These are phyloP conservation scores for Hemibagrus wyckioides DNA, from an alignment of 2,113 vertebrate species.

Conservation along the genomic window DNA sequence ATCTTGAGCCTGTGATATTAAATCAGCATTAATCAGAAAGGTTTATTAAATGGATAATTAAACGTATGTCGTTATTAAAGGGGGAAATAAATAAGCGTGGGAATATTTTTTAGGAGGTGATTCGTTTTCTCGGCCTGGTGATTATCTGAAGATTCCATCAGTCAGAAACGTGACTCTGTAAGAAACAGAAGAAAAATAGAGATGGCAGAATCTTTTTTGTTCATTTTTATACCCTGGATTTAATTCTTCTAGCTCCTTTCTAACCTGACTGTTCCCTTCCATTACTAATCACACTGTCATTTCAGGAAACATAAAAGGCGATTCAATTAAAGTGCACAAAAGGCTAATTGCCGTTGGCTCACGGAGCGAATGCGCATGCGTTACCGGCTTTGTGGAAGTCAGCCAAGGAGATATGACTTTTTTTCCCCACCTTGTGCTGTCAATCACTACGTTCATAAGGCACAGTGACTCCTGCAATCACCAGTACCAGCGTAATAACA, in stretches of 20 bases:
- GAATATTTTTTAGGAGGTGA: not conserved
- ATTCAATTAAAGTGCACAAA: not conserved
- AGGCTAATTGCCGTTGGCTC: not conserved
- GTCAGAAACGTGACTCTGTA: not conserved
- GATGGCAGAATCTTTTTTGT: not conserved
- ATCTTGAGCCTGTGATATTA: not conserved
- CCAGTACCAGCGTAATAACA: not conserved
- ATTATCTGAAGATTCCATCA: not conserved
- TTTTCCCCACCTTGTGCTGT: not conserved
- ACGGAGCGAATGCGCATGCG: too few relatives aligned
- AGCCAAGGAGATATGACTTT: not conserved
- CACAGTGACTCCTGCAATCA: not conserved
- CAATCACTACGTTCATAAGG: not conserved
- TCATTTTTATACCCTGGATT: not conserved
- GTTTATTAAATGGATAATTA: not conserved
- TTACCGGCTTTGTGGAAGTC: not conserved
- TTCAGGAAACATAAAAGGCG: not conserved
- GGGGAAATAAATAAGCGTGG: not conserved
- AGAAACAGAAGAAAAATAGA: too few relatives aligned
- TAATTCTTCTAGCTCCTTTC: not conserved
- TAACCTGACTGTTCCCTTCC: not conserved
- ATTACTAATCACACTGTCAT: constrained; percentile 3
- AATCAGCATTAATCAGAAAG: not conserved
- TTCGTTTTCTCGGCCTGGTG: not conserved
- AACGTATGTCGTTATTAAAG: not conserved